phyloP scores from a whole-genome alignment of 2,888 invertebrate species.

The Sycophila texana region DNA sequence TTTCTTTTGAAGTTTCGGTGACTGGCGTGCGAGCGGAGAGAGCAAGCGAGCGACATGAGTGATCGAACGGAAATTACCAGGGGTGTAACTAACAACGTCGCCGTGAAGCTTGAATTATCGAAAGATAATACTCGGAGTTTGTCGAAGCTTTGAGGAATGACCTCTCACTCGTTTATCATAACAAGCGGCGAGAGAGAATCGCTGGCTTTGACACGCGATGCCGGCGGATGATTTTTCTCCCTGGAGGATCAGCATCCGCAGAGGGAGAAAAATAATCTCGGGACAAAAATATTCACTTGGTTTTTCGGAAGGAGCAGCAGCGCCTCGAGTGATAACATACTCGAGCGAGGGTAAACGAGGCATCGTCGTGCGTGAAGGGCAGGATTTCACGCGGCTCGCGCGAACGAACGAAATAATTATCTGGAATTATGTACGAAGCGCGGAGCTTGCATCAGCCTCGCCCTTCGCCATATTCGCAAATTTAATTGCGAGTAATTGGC shows the following conservation, averaged over 20 bases:
- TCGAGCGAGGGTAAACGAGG: not conserved
- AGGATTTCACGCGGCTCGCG: not conserved
- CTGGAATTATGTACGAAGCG: constrained; percentile 26
- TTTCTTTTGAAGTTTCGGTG: not conserved
- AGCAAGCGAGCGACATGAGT: not conserved
- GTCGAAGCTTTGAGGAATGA: not conserved
- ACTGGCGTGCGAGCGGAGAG: not conserved
- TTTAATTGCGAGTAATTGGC: constrained; percentile 56
- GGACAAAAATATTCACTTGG: not conserved
- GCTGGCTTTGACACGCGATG: too few species aligned
- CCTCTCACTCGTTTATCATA: constrained; percentile 3
- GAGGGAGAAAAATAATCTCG: not conserved
- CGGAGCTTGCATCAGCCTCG: constrained; percentile 23
- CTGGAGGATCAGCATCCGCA: not conserved
- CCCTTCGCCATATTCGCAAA: constrained; percentile 49
- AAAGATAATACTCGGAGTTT: not conserved
- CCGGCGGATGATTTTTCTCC: too few species aligned
- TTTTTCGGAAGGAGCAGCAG: not conserved
- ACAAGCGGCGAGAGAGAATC: not conserved
- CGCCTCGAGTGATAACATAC: too few species aligned
- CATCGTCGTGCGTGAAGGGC: not conserved
- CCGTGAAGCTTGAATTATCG: not conserved
- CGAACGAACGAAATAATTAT: constrained; percentile 39
- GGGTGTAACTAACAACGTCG: constrained; percentile 1
- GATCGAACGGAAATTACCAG: constrained; percentile 32